Conservation (phyloP, 2,888 invertebrate species). For the Tortricodes alternella region DNA sequence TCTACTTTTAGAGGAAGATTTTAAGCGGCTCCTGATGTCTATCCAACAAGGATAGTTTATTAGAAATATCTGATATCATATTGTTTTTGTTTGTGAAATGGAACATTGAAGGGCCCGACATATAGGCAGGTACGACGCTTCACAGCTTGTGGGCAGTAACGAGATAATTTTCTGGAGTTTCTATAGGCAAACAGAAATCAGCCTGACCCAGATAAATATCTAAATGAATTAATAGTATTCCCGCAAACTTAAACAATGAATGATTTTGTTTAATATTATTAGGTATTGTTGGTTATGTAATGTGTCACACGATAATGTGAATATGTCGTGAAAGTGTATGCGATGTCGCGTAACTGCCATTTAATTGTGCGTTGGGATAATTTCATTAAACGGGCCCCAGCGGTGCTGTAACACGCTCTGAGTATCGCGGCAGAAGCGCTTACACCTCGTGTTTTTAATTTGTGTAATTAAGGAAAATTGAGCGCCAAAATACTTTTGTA, state of each 20-base stretch:
- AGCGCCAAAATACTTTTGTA: not conserved
- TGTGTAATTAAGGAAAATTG: constrained; percentile 15
- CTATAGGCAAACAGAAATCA: too few relatives aligned
- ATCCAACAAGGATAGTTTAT: too few relatives aligned
- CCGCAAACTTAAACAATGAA: constrained; percentile 48
- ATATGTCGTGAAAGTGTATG: constrained; percentile 62
- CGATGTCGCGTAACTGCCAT: constrained; percentile 41
- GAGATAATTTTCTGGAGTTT: not conserved
- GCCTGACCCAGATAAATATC: not conserved
- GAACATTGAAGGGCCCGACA: not conserved
- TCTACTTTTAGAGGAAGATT: too few relatives aligned
- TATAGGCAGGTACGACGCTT: not conserved
- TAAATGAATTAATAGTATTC: not conserved
- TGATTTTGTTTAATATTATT: constrained; percentile 39
- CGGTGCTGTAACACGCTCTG: constrained; percentile 40
- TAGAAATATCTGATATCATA: not conserved
- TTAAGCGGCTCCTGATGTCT: too few relatives aligned
- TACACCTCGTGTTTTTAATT: constrained; percentile 13
- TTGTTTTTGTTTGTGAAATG: not conserved
- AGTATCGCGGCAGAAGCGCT: constrained; percentile 37
- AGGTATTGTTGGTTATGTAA: constrained; percentile 50
- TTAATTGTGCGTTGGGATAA: constrained; percentile 51
- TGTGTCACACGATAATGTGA: constrained; percentile 57
- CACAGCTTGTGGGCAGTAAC: not conserved
- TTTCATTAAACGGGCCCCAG: constrained; percentile 42